Evolutionary conservation across 2,113 vertebrate genomes (phyloP), one percentile per base, ranked within the genome.

Genomic region (Empidonax traillii): DNA sequence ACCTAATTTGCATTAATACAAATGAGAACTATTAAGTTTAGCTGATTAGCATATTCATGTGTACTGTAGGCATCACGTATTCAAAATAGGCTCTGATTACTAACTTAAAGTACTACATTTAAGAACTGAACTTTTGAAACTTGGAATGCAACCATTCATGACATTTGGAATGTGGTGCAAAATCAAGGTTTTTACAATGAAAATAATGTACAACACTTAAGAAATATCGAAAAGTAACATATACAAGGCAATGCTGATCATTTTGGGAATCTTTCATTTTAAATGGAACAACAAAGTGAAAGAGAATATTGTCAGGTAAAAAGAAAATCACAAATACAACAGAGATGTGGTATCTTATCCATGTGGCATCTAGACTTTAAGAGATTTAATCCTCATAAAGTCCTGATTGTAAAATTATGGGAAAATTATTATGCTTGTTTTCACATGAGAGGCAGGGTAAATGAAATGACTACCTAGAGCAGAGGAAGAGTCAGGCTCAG

Each of bases 1-100:
- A 30, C 85, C 93, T 98, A 96, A 98, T 98, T 98, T 98, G 78
- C 98, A 98, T 98, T 98, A 98, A 98, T 98, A 98, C 94, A 98
- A 98, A 97, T 20, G 95, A 98, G 96, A 97, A 97, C 96, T 97
- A 97, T 98, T 98, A 98, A 96, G 92, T 97, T 98, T 97, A 97
- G 88, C 85, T 98, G 97, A 98, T 98, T 98, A 97, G 89, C 97
- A 98, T 98, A 98, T 98, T 98, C 96, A 97, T 97, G 95, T 97
- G 59, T 97, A 97, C 96, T 95, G 82, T 98, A 97, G 97, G 95
- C 91, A 73, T 93, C 23, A 75, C 73, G 68, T 97, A 96, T 96
- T 98, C 93, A 97, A 97, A 98, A 97, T 92, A 97, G 94, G 93
- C 95, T 96, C 96, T 97, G 97, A 98, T 97, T 96, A 94, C 84